Evolutionary conservation across 2,888 invertebrate genomes (phyloP).

Genomic region (Drosophila pseudotalamancana): DNA sequence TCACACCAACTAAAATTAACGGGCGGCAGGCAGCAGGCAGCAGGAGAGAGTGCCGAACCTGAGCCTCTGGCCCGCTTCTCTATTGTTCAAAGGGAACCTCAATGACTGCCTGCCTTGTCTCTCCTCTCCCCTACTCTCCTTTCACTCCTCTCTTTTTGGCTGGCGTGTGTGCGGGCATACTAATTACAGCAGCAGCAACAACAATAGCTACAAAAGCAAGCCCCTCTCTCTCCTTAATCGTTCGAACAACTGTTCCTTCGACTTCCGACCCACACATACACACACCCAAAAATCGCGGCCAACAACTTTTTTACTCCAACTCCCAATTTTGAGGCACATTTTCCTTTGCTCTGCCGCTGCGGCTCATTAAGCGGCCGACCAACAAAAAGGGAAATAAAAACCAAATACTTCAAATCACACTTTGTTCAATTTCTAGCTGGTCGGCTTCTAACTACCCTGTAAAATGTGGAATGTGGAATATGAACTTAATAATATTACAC

Average conservation of each 20-base stretch:
- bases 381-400: conserved; percentile 30
- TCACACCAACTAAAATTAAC: conserved; percentile 69
- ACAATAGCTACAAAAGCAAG: conserved; percentile 26
- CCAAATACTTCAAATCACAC: conserved; percentile 65
- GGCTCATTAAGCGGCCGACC: conserved; percentile 47
- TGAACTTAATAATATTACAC: too few relatives aligned
- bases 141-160: too few relatives aligned
- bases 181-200: conserved; percentile 60
- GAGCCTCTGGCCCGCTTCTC: conserved; percentile 4
- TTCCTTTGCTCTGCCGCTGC: conserved; percentile 24
- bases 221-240: conserved; percentile 57
- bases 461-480: neutral
- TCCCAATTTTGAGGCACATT: conserved; percentile 23
- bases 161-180: conserved; percentile 66
- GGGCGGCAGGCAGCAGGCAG: conserved; percentile 3
- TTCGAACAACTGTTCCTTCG: conserved; percentile 44
- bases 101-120: neutral
- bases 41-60: conserved; percentile 7
- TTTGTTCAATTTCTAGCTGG: conserved; percentile 39
- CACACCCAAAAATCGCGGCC: conserved; percentile 27
- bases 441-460: conserved; percentile 24
- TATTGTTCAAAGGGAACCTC: conserved; percentile 13
- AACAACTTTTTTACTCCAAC: conserved; percentile 32
- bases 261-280: conserved; percentile 20
- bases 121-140: too few relatives aligned